Percentiles rank a stretch among this genome's conserved stretches.
Evolutionary conservation across 2,797 vertebrate genomes (phyloP).

Genomic region (Microchirus variegatus): DNA sequence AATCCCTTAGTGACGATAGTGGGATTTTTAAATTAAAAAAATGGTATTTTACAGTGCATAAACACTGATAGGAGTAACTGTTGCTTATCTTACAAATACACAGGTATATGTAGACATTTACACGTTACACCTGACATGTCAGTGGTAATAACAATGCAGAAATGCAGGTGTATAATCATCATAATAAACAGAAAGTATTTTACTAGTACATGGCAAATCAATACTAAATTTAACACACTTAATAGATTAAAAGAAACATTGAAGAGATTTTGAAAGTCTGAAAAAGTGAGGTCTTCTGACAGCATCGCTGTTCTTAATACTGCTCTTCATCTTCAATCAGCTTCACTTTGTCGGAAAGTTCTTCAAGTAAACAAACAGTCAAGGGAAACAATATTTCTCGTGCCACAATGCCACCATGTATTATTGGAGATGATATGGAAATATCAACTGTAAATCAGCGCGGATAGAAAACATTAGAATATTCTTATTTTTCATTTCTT

Average conservation of each 20-base stretch:
- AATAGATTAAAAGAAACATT: background rate
- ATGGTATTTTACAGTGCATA: too few relatives aligned
- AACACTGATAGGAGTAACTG: too few relatives aligned
- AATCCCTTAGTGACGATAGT: background rate
- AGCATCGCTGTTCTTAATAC: slow-evolving; percentile 45
- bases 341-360: slow-evolving; percentile 86
- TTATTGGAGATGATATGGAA: background rate
- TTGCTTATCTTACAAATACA: too few relatives aligned
- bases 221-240: slow-evolving; percentile 1
- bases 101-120: too few relatives aligned
- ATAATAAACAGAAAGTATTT: background rate
- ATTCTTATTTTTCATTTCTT: too few relatives aligned
- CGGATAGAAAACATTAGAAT: too few relatives aligned
- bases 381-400: slow-evolving; percentile 45
- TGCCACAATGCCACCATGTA: background rate
- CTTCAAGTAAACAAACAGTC: slow-evolving; percentile 81
- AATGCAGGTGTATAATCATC: slow-evolving; percentile 9
- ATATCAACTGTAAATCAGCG: background rate
- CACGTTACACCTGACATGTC: background rate
- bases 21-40: too few relatives aligned
- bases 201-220: slow-evolving; percentile 5
- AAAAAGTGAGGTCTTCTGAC: background rate
- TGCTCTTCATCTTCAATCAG: slow-evolving; percentile 78
- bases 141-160: slow-evolving; percentile 4
- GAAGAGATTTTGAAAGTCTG: slow-evolving; percentile 7